Percentiles rank a stretch among this genome's conserved stretches.
Evolutionary conservation across 2,797 vertebrate species (phyloP).

Genomic region (Pangasius macronema): DNA sequence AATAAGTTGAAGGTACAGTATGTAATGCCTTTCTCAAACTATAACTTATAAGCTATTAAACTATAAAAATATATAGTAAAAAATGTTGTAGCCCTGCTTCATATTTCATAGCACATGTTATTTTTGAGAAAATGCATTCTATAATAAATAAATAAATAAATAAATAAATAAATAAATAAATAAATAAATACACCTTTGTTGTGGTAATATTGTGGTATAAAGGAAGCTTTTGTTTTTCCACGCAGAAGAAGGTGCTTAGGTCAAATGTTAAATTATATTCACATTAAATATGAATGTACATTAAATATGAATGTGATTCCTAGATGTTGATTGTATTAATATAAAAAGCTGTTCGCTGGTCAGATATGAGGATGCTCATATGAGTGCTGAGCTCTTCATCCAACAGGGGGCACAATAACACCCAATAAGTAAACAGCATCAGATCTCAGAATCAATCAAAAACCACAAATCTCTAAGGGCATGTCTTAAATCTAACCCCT

Average conservation of each 20-base stretch:
- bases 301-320: not conserved
- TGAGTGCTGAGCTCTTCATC: not conserved
- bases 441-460: not conserved
- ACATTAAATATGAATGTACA: not conserved
- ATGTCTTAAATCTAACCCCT: too few relatives aligned
- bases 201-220: not conserved
- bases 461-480: not conserved
- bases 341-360: not conserved
- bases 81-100: too few relatives aligned
- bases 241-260: not conserved
- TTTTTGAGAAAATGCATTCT: too few relatives aligned
- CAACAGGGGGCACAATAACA: slow-evolving; percentile 25
- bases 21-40: not conserved
- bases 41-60: too few relatives aligned
- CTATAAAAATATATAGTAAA: too few relatives aligned
- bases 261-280: not conserved
- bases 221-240: not conserved
- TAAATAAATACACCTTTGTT: not conserved
- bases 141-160: not conserved
- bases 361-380: not conserved
- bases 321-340: not conserved
- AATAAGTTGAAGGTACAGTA: not conserved
- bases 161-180: not conserved
- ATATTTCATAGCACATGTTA: too few relatives aligned
- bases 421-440: not conserved